Evolutionary conservation across 2,888 invertebrate genomes (phyloP), one percentile per base, ranked within the genome.

Genomic region (Cremastobaeus sp.): DNA sequence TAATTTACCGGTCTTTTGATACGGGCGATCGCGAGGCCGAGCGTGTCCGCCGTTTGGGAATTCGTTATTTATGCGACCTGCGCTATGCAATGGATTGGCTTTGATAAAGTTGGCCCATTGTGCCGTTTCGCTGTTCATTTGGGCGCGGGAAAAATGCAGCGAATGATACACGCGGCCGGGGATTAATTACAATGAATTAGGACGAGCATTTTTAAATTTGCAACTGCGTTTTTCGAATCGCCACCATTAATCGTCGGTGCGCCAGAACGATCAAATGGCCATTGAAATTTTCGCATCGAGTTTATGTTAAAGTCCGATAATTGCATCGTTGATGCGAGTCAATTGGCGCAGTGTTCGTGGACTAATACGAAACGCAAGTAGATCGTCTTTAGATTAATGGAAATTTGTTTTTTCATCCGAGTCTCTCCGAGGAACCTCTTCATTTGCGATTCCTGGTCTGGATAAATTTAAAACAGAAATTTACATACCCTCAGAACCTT

Each of bases 41-140:
- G 60, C 30, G 25, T 12, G 5, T 32, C 6, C 18, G 35, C 34
- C 55, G 15, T 15, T 17, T 20, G 59, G 59, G 43, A 45, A 50
- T 45, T 30, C 15, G 47, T 68, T 68, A 68, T 68, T 68, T 68
- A 68, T 68, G 41, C n/a, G n/a, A n/a, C n/a, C n/a, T n/a, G n/a
- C n/a, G 43, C 11, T 12, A 6, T 20, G 64, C 6, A 45, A 52
- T 35, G 12, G 39, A 32, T 25, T 3, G 9, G 25, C 20, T 32
- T 55, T 43, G 39, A 66, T 66, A 66, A 66, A 66, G 39, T 55
- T 66, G n/a, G 48, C 12, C 25, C 48, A 30, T 47, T 45, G 39
- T 32, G 34, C 45, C 5, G 50, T 20, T 0, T 43, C 43, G 43
- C 1, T 20, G 20, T 2, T 21, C n/a, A 48, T 48, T 35, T 21